Percentiles rank a stretch among this genome's conserved stretches.
Conservation (phyloP, 2,113 vertebrate genomes). For the Emydocephalus ijimae region DNA sequence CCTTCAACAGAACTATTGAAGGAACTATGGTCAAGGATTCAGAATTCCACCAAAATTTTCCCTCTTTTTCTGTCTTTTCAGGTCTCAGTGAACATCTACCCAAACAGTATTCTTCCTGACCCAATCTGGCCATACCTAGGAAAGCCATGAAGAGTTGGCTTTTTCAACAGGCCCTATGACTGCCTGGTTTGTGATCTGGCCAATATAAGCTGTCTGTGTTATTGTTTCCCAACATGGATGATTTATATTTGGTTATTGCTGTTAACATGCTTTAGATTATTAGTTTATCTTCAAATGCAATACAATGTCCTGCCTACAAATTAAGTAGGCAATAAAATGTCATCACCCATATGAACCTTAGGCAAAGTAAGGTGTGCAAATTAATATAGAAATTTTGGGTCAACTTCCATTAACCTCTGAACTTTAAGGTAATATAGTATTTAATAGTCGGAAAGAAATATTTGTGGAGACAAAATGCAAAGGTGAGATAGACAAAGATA, state of each 20-base stretch:
- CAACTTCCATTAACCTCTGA: not conserved
- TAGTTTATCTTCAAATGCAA: not conserved
- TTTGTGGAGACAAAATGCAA: not conserved
- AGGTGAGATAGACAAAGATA: not conserved
- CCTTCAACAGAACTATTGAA: not conserved
- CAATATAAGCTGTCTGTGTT: not conserved
- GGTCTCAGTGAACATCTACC: not conserved
- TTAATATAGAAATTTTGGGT: not conserved
- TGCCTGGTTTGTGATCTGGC: not conserved
- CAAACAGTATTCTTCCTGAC: not conserved
- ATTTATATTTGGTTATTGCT: no score
- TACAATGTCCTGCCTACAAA: not conserved
- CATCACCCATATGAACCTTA: not conserved
- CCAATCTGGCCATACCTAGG: not conserved
- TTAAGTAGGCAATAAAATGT: not conserved
- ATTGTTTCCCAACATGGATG: not conserved
- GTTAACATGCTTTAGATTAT: not conserved
- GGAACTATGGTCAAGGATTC: not conserved
- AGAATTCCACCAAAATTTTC: not conserved
- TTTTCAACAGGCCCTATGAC: not conserved
- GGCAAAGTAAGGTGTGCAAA: not conserved
- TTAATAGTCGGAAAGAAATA: not conserved
- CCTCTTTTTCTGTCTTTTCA: not conserved
- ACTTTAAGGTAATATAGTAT: not conserved
- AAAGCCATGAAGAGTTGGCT: not conserved